Evolutionary conservation across 2,113 vertebrate genomes (phyloP), one percentile per base, ranked within the genome.

Genomic region (Hoplias malabaricus): DNA sequence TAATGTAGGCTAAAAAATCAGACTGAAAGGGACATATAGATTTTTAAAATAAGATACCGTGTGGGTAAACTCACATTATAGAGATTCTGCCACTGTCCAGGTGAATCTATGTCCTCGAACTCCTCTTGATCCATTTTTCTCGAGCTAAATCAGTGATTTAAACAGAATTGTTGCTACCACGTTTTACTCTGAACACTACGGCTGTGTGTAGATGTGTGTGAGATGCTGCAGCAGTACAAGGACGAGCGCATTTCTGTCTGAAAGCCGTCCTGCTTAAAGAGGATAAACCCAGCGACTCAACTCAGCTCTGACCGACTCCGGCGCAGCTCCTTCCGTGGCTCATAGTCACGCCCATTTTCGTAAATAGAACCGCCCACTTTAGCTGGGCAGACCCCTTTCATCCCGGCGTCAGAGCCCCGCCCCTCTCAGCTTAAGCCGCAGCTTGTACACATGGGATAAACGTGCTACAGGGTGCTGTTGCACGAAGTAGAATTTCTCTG

Each of bases 51-150:
- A 5, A 57, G n/a, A 11, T 23, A 23, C 62, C 11, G 84, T 83
- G 54, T 12, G 71, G n/a, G n/a, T n/a, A n/a, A n/a, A 93, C 96
- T 96, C 89, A 98, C 96, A 88, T 95, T 88, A 82, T 96, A 97
- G 12, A 95, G 89, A 84, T 94, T 93, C 80, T 96, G 95, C 96
- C 96, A 97, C 83, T 90, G 88, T 70, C 94, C 95, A 40, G 88
- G 87, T 56, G 91, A 92, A 70, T 96, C 95, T 62, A 95, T 88
- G 54, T 95, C 94, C 69, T 94, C 90, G 84, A 96, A 94, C 84
- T 96, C 92, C 80, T 96, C 92, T 83, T 86, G 88, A 75, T 97
- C 93, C 89, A 96, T 92, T 63, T 25, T 77, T 54, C 21, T 23
- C 33, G 38, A 12, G 70, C n/a, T 63, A 33, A 73, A 12, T 69